Evolutionary conservation across 2,888 invertebrate genomes (phyloP), one percentile per base, ranked within the genome.

Genomic region (Chrysolina haemoptera): DNA sequence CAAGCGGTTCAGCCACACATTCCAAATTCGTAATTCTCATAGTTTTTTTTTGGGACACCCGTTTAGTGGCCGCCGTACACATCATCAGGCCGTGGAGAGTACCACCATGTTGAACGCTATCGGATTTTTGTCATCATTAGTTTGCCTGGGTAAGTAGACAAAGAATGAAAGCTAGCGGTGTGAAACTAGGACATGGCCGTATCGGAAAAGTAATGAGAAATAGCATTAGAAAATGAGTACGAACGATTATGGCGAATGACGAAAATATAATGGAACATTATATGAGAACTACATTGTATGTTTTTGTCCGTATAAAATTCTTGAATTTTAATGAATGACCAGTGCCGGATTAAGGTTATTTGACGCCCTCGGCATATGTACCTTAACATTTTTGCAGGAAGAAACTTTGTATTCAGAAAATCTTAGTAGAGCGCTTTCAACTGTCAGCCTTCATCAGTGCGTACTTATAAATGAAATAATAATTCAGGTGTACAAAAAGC

Each of bases 131-230:
- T 53, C 67, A 53, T 67, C 67, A 53, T 18, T 67, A 40, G 12
- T 67, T 18, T 50, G 53, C 41, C 18, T 67, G 67, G 67, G 67
- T 67, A 53, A 67, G 67, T 67, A 40, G 18, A 55, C 40, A 18
- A 12, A 66, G 12, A 14, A 53, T 67, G 35, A 53, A n/a, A 22
- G n/a, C n/a, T n/a, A n/a, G 66, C 40, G 20, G 12, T 8, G 11
- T 22, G 40, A 20, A 67, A 67, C 22, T 41, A 18, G 41, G 27
- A 53, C 53, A 67, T 16, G 50, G 53, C 50, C 22, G n/a, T 53
- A 48, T 50, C 9, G 27, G 35, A 27, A 53, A 14, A 53, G 27
- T 35, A 67, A 67, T 40, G 53, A 40, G 50, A 41, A 16, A 41
- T 22, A 6, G 27, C 10, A 59, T 59, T 59, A 8, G n/a, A 35